phyloP scores from a whole-genome alignment of 2,888 invertebrate species.

The Phoenoteleia sp. region DNA sequence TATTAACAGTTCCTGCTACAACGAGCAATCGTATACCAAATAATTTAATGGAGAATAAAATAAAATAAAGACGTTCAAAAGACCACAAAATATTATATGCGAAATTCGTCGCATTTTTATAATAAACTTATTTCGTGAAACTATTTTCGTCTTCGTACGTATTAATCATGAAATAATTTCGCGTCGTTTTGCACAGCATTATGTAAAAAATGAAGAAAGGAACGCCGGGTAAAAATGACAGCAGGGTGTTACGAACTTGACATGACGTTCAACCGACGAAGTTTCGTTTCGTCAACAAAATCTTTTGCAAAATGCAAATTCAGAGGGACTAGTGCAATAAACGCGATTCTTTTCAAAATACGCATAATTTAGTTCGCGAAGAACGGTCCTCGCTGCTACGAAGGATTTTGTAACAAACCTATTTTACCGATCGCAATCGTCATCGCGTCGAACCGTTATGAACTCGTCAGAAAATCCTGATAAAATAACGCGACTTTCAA shows the following conservation, averaged over 20 bases:
- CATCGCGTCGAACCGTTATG: conserved; percentile 9
- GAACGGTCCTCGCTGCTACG: conserved; percentile 41
- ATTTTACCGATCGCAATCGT: conserved; percentile 25
- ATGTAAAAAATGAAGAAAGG: conserved; percentile 43
- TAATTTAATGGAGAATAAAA: conserved; percentile 78
- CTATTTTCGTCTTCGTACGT: conserved; percentile 58
- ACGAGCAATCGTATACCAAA: conserved; percentile 84
- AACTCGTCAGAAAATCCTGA: conserved; percentile 17
- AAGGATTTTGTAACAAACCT: conserved; percentile 12
- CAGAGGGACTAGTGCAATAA: conserved; percentile 77
- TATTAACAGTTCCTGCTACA: conserved; percentile 84
- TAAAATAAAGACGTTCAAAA: not conserved
- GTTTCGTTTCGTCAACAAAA: conserved; percentile 20
- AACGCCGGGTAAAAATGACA: conserved; percentile 46
- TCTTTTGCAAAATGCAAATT: conserved; percentile 21
- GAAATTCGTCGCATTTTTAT: conserved; percentile 47
- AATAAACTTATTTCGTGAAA: conserved; percentile 47
- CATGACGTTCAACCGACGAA: conserved; percentile 67
- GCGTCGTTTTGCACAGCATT: conserved; percentile 68
- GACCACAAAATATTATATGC: conserved; percentile 23
- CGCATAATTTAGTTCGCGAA: conserved; percentile 30
- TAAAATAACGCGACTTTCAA: conserved; percentile 10
- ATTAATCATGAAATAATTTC: conserved; percentile 50
- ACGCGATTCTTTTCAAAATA: conserved; percentile 50
- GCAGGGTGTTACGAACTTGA: conserved; percentile 75